Conservation (phyloP, 1,140 invertebrate genomes). For the Euura lappo region DNA sequence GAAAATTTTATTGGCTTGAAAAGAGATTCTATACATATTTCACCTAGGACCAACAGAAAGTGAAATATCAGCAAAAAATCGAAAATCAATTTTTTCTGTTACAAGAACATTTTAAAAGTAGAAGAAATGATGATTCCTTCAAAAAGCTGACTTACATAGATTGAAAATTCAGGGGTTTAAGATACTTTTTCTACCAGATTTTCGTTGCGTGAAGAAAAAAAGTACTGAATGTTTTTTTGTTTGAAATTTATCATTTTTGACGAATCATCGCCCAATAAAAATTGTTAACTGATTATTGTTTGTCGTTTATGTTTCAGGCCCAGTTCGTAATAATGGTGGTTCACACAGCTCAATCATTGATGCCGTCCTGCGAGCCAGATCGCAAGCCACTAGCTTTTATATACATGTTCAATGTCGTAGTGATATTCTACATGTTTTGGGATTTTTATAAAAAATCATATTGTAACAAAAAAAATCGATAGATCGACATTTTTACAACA, state of each 20-base stretch:
- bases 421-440: constrained; percentile 75
- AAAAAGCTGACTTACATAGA: too few species aligned
- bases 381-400: constrained; percentile 57
- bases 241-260: neutral
- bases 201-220: too few species aligned
- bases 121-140: too few species aligned
- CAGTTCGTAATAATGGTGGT: constrained; percentile 70
- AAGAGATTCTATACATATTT: too few species aligned
- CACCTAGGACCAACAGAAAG: too few species aligned
- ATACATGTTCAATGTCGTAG: constrained; percentile 66
- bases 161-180: too few species aligned
- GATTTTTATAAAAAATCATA: constrained; percentile 71
- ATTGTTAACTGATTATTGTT: constrained; percentile 14
- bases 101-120: too few species aligned
- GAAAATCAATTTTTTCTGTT: too few species aligned
- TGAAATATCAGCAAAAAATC: too few species aligned
- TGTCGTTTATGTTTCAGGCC: constrained; percentile 58
- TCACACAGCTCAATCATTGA: constrained; percentile 61
- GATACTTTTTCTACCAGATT: too few species aligned
- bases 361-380: constrained; percentile 64
- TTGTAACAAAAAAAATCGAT: constrained; percentile 37
- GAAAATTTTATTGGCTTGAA: too few species aligned
- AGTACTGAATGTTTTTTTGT: neutral
- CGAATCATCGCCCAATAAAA: neutral
- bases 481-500: neutral